Conservation (phyloP, 1,140 invertebrate genomes). For the Neotoxoptera formosana region DNA sequence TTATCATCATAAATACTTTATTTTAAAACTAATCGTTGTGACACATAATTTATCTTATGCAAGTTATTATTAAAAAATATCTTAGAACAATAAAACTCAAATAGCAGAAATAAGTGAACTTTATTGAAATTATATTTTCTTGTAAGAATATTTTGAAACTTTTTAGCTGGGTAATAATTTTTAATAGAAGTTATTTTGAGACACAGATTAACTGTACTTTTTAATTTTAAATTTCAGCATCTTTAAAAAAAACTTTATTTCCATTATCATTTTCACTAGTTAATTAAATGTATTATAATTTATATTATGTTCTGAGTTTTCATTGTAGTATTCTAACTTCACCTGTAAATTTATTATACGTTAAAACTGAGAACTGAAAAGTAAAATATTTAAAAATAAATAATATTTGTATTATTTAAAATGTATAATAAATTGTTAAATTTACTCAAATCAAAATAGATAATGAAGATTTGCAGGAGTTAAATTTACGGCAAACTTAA, state of each 20-base stretch:
- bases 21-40: not conserved
- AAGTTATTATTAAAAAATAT: not conserved
- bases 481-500: not conserved
- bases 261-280: not conserved
- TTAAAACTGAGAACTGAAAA: too few species aligned
- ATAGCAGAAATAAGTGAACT: not conserved
- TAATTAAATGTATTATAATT: conserved; percentile 1
- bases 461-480: not conserved
- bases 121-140: not conserved
- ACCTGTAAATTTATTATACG: not conserved
- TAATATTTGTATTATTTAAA: not conserved
- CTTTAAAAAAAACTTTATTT: not conserved
- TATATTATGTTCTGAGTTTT: not conserved
- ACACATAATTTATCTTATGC: not conserved
- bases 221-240: not conserved
- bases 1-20: conserved; percentile 8
- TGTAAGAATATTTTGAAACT: not conserved
- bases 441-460: not conserved
- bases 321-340: not conserved
- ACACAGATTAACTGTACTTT: conserved; percentile 7
- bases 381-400: conserved; percentile 1
- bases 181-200: not conserved
- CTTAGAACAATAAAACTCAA: not conserved
- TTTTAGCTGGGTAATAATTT: not conserved
- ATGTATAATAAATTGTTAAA: not conserved